Evolutionary conservation across 2,797 vertebrate genomes (phyloP).

Genomic region (Chloroceryle amazona): DNA sequence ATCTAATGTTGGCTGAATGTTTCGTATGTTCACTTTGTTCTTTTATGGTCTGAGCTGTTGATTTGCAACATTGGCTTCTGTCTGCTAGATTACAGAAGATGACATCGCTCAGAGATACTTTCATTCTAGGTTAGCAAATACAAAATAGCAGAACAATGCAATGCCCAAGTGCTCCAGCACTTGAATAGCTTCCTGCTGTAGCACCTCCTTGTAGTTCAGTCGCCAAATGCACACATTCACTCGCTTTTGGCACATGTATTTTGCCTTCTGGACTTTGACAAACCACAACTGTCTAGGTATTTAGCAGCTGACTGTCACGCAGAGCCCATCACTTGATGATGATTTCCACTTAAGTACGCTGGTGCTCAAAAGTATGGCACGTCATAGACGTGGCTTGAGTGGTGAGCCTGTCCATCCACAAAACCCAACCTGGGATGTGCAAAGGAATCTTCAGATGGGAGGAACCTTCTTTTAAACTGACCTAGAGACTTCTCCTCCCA

Average conservation of each 20-base stretch:
- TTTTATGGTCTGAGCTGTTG: background rate
- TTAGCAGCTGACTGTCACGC: background rate
- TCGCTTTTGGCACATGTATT: background rate
- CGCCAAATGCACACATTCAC: background rate
- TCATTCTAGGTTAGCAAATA: background rate
- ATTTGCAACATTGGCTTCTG: background rate
- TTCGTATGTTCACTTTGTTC: background rate
- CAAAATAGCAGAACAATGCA: background rate
- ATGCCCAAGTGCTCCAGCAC: background rate
- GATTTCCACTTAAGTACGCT: background rate
- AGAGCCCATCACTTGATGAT: background rate
- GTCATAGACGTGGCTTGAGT: background rate
- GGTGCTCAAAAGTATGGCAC: background rate
- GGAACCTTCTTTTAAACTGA: background rate
- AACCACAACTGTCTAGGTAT: background rate
- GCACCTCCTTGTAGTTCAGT: background rate
- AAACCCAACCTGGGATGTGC: background rate
- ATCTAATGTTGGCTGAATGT: background rate
- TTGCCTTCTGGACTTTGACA: background rate
- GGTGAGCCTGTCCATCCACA: background rate
- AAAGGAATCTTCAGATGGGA: background rate
- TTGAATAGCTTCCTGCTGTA: background rate
- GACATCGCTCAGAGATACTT: background rate
- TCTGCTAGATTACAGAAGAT: background rate
- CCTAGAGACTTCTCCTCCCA: background rate